Conservation (phyloP, 1,140 invertebrate species). For the Trichonephila clavata region DNA sequence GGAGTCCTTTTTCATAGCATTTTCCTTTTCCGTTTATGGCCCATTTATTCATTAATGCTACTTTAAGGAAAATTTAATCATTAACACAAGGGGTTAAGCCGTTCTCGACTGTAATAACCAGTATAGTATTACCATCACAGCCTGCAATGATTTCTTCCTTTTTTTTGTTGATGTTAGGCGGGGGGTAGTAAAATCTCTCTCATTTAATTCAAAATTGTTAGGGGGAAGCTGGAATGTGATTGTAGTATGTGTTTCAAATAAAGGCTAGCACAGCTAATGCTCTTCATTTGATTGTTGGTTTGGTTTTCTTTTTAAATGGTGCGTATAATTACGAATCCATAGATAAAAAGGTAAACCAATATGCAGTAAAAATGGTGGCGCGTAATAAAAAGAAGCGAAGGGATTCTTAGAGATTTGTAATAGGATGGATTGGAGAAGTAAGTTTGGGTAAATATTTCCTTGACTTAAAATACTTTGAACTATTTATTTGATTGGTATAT, state of each 20-base stretch:
- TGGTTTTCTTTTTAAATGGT: conserved; percentile 16
- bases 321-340: neutral
- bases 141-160: neutral
- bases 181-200: conserved; percentile 37
- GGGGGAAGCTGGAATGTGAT: neutral
- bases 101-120: conserved; percentile 40
- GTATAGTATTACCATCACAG: neutral
- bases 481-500: too few species aligned
- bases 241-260: neutral
- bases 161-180: neutral
- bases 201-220: conserved; percentile 28
- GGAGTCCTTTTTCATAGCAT: conserved; percentile 31
- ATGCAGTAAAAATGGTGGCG: neutral
- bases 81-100: conserved; percentile 47
- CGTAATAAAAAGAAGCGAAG: neutral
- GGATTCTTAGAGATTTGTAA: neutral
- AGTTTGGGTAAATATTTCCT: neutral
- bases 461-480: neutral
- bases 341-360: neutral
- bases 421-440: too few species aligned
- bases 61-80: conserved; percentile 65
- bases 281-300: conserved; percentile 26
- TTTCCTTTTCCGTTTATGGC: conserved; percentile 45
- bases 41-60: conserved; percentile 71
- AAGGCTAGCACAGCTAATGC: neutral